Evolutionary conservation across 2,888 invertebrate species (phyloP).

Genomic region (Unio delphinus): DNA sequence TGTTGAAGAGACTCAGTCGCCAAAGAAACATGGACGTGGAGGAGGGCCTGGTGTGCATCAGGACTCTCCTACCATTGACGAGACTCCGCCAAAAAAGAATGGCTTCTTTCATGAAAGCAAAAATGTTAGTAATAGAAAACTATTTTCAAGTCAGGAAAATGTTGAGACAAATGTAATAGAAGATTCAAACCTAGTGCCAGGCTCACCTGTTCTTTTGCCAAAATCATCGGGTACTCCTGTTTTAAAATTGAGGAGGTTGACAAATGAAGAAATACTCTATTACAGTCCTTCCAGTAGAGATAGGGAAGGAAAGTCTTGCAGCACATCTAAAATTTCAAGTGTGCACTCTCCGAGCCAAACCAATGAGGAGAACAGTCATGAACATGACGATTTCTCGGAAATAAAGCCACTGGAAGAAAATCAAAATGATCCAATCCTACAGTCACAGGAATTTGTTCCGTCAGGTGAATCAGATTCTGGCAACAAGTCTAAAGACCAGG

Average conservation of each 20-base stretch:
- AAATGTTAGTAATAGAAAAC: slow-evolving; percentile 41
- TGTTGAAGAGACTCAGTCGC: slow-evolving; percentile 62
- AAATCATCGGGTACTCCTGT: slow-evolving; percentile 40
- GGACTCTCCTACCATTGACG: slow-evolving; percentile 36
- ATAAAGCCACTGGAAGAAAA: slow-evolving; percentile 37
- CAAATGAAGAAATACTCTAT: slow-evolving; percentile 36
- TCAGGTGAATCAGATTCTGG: neutral
- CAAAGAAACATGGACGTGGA: slow-evolving; percentile 34
- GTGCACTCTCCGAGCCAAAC: no score
- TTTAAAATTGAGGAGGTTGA: slow-evolving; percentile 41
- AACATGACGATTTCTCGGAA: slow-evolving; percentile 47
- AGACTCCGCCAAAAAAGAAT: slow-evolving; percentile 47
- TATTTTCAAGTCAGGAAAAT: slow-evolving; percentile 35
- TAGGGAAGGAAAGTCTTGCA: slow-evolving; percentile 2
- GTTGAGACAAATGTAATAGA: slow-evolving; percentile 18
- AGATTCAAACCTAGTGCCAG: slow-evolving; percentile 45
- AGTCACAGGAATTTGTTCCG: slow-evolving; percentile 1
- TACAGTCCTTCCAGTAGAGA: slow-evolving; percentile 40
- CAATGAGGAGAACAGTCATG: slow-evolving; percentile 21
- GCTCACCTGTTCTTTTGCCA: slow-evolving; percentile 14
- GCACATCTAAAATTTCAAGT: slow-evolving; percentile 5
- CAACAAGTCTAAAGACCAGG: no score
- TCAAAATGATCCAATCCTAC: slow-evolving; percentile 1
- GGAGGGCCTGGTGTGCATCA: slow-evolving; percentile 4
- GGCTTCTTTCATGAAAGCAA: slow-evolving; percentile 21